Conservation (phyloP, 2,113 vertebrate species). For the Vicugna pacos region DNA sequence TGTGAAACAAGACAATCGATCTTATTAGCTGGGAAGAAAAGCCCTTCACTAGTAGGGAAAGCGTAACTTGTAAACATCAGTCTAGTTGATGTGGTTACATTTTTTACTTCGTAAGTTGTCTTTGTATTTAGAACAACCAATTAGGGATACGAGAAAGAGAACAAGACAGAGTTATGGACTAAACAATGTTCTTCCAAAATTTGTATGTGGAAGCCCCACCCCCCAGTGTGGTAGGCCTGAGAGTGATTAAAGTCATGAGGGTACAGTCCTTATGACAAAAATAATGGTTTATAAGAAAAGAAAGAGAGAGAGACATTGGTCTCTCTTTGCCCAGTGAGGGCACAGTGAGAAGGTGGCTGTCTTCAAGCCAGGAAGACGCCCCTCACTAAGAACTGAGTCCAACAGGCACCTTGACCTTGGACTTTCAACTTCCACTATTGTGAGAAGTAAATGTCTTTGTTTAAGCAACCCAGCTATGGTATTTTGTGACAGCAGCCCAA, state of each 20-base stretch:
- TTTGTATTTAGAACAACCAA: slow-evolving; percentile 25
- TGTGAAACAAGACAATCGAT: slow-evolving; percentile 60
- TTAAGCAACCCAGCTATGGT: rapidly evolving
- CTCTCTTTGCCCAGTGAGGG: neutral
- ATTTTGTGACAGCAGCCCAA: neutral
- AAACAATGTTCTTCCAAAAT: neutral
- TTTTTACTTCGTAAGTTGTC: neutral
- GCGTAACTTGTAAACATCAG: slow-evolving; percentile 36
- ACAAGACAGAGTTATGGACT: too few relatives aligned
- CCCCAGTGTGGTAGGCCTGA: neutral
- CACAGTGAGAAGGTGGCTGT: neutral
- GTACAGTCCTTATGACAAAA: neutral
- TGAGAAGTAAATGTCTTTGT: neutral
- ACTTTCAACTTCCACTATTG: neutral
- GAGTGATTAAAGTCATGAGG: neutral
- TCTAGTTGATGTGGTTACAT: neutral
- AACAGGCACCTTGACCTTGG: neutral
- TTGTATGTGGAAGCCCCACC: rapidly evolving
- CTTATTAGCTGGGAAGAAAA: slow-evolving; percentile 32
- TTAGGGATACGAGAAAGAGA: neutral
- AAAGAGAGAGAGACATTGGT: too few relatives aligned
- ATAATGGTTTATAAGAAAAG: neutral
- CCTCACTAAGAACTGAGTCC: neutral
- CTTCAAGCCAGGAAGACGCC: neutral
- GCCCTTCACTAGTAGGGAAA: slow-evolving; percentile 67